Evolutionary conservation across 2,888 invertebrate genomes (phyloP).

Genomic region (Melinopterus prodromus): DNA sequence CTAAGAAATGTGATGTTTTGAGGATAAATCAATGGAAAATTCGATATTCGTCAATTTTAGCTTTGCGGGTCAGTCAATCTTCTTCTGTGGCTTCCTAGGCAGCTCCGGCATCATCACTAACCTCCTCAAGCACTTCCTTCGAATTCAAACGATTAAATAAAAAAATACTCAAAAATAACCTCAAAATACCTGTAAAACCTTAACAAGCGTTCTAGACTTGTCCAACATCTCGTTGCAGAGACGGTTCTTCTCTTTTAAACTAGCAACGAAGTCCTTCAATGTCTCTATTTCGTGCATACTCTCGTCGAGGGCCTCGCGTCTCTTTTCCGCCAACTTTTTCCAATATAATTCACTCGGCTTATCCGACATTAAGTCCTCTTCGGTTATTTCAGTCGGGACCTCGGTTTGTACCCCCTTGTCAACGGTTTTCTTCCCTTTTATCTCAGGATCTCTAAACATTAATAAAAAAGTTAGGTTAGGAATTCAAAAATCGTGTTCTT

Average conservation of each 20-base stretch:
- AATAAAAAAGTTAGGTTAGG: constrained; percentile 5
- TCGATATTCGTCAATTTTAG: neutral
- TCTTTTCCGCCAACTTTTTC: constrained; percentile 77
- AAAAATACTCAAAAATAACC: constrained; percentile 18
- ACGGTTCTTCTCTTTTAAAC: constrained; percentile 66
- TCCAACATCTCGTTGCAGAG: constrained; percentile 77
- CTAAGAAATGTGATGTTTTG: neutral
- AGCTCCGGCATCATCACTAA: constrained; percentile 53
- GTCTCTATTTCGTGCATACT: constrained; percentile 77
- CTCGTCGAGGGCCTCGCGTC: constrained; percentile 75
- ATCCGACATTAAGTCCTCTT: constrained; percentile 75
- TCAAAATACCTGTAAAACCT: constrained; percentile 72
- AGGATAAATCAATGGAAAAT: neutral
- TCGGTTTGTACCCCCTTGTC: constrained; percentile 72
- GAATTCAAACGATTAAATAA: constrained; percentile 40
- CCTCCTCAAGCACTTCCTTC: constrained; percentile 72
- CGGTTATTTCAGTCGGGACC: constrained; percentile 64
- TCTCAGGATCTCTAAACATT: constrained; percentile 52
- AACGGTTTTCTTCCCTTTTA: constrained; percentile 62
- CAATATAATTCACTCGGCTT: constrained; percentile 78
- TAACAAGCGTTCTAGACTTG: constrained; percentile 77
- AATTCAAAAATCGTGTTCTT: neutral
- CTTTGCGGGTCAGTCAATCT: neutral
- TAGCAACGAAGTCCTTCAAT: constrained; percentile 62
- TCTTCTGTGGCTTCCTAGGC: constrained; percentile 36